phyloP scores from a whole-genome alignment of 2,797 vertebrate species.

The Aulostomus chinensis region DNA sequence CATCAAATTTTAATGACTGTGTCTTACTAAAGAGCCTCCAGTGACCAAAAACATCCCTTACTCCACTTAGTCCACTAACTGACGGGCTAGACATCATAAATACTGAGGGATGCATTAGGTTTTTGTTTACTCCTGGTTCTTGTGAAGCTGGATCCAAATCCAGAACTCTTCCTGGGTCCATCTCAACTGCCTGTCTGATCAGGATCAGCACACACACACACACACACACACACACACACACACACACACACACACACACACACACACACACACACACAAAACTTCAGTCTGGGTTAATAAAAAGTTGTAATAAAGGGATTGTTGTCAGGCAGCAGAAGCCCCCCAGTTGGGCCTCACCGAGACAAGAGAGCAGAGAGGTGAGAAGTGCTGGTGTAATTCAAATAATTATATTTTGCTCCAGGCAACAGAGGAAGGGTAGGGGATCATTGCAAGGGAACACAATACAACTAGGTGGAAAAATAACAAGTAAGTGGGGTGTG shows the following conservation, averaged over 20 bases:
- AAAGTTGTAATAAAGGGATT: slow-evolving; percentile 43
- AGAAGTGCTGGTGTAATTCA: slow-evolving; percentile 48
- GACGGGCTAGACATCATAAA: slow-evolving; percentile 46
- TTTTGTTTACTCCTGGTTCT: slow-evolving; percentile 23
- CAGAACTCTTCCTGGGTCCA: no score
- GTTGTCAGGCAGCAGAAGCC: slow-evolving; percentile 36
- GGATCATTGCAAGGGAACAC: slow-evolving; percentile 44
- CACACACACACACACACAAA: no score
- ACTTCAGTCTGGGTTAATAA: slow-evolving; percentile 32
- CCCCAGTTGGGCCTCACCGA: not conserved
- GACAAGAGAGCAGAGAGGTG: slow-evolving; percentile 29
- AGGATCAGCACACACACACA: slow-evolving; percentile 31
- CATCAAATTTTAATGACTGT: slow-evolving; percentile 68
- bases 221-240: no score
- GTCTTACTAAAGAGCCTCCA: slow-evolving; percentile 65
- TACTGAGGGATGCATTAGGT: slow-evolving; percentile 34
- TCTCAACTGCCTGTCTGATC: no score
- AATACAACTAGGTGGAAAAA: slow-evolving; percentile 53
- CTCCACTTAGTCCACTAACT: slow-evolving; percentile 57
- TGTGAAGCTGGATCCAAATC: slow-evolving; percentile 36
- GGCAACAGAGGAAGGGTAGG: slow-evolving; percentile 42
- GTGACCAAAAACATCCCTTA: slow-evolving; percentile 52
- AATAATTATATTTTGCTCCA: slow-evolving; percentile 60
- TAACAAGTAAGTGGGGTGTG: slow-evolving; percentile 52
- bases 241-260: no score